Base-by-base conservation (phyloP, 2,888 invertebrate genomes). In the Brenthis ino region DNA sequence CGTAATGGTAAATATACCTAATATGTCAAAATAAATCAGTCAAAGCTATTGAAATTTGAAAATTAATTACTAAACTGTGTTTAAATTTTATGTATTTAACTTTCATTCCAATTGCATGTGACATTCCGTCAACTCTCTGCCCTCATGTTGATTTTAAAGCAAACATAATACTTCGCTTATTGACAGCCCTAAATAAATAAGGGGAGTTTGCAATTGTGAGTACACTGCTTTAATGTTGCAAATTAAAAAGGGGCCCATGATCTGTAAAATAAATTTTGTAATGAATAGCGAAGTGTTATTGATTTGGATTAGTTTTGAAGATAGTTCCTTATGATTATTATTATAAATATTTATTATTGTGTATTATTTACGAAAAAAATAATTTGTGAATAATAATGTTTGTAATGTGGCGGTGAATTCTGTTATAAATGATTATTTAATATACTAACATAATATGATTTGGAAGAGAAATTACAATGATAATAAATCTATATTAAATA, bases 111-210 rank as follows among this genome's bases (percentile, higher is more conserved):
- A 61, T n/a, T 33, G 60, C 58, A 55, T 53, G 47, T 61, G 55
- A 68, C 50, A 43, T 51, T 43, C 11, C 11, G 37, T 43, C 37
- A 37, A 57, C 53, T 64, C 65, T 48, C 58, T 67, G 54, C 64
- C 61, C 65, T 68, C 61, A 64, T 73, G 72, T 71, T 74, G 75
- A 78, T 74, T 78, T 77, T 77, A 73, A 74, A 68, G 71, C 73
- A 78, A 77, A 77, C 74, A 72, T 72, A 77, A 73, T 69, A 73
- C 73, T 73, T 73, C 76, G 75, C 72, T 76, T 78, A 78, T 79
- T 76, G 78, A 78, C 75, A 70, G 72, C 72, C 65, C 75, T 76
- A 73, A 73, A 71, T 74, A 79, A 79, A 79, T 77, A 77, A 68
- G 75, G 76, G 74, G 73, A 76, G 74, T 77, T 77, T 75, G 74